These are phyloP conservation scores for Protobothrops mucrosquamatus DNA, from an alignment of 2,113 vertebrate genomes.

Conservation along the genomic window DNA sequence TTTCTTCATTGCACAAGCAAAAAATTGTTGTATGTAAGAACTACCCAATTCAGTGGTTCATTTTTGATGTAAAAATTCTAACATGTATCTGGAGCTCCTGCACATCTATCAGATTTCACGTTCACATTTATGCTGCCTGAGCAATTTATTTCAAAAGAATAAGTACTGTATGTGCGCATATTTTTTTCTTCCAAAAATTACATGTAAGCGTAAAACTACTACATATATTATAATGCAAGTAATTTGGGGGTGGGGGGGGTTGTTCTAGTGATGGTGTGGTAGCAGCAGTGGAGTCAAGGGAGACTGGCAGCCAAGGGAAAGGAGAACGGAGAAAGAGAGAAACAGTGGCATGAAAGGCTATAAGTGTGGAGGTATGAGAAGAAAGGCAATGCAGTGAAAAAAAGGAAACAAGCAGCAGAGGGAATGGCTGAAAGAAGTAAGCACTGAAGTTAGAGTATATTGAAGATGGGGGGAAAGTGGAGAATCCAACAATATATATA, in stretches of 20 bases:
- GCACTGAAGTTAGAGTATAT: neutral
- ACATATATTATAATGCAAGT: neutral
- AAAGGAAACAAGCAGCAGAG: neutral
- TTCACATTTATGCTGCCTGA: neutral
- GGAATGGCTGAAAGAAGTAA: neutral
- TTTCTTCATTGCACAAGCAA: neutral
- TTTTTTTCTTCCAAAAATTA: neutral
- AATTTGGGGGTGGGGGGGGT: neutral
- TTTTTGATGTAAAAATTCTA: neutral
- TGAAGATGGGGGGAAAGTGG: neutral
- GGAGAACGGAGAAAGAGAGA: neutral
- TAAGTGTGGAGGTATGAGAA: neutral
- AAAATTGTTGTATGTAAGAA: neutral
- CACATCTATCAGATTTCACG: neutral
- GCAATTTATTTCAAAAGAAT: neutral
- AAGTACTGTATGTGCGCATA: neutral
- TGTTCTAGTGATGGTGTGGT: neutral
- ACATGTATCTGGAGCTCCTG: neutral
- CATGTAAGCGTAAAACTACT: neutral
- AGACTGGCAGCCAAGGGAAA: neutral
- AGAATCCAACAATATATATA: neutral
- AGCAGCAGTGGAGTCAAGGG: neutral
- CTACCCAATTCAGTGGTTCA: neutral
- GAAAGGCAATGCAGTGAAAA: neutral
- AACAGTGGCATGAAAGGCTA: neutral